These are phyloP conservation scores for Athalia circularis DNA, from an alignment of 2,888 invertebrate genomes.

Conservation along the genomic window DNA sequence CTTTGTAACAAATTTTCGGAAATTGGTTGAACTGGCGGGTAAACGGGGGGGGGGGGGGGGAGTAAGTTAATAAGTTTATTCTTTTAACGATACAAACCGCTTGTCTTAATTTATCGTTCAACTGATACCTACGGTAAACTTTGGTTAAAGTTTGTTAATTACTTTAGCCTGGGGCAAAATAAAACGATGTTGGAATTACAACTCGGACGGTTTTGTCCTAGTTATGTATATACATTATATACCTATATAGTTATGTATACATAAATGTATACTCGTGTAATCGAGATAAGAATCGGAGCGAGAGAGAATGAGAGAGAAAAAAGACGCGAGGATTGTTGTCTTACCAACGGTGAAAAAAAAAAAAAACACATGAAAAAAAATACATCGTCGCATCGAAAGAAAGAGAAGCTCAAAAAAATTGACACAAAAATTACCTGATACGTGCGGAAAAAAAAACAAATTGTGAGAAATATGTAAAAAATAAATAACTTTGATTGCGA, in stretches of 20 bases:
- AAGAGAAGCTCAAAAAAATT: background rate
- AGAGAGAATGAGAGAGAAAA: too few species aligned
- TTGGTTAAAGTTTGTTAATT: slow-evolving; percentile 39
- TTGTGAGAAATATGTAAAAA: background rate
- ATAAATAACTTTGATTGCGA: slow-evolving; percentile 18
- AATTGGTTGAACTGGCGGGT: too few species aligned
- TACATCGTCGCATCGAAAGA: background rate
- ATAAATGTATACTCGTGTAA: too few species aligned
- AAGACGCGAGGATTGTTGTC: too few species aligned
- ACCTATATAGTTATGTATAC: too few species aligned
- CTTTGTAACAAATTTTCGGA: too few species aligned
- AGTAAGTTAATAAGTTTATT: background rate
- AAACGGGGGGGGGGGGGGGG: too few species aligned
- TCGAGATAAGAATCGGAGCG: too few species aligned
- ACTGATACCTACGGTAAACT: slow-evolving; percentile 35
- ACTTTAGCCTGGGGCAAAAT: slow-evolving; percentile 40
- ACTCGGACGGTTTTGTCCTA: background rate
- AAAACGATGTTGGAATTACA: slow-evolving; percentile 41
- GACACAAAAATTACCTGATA: background rate
- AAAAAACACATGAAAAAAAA: too few species aligned
- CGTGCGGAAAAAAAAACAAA: background rate
- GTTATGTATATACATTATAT: too few species aligned
- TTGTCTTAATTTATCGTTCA: slow-evolving; percentile 42
- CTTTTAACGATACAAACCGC: slow-evolving; percentile 33
- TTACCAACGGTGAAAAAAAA: too few species aligned